phyloP scores from a whole-genome alignment of 2,113 vertebrate species.

The Pangasianodon hypophthalmus region DNA sequence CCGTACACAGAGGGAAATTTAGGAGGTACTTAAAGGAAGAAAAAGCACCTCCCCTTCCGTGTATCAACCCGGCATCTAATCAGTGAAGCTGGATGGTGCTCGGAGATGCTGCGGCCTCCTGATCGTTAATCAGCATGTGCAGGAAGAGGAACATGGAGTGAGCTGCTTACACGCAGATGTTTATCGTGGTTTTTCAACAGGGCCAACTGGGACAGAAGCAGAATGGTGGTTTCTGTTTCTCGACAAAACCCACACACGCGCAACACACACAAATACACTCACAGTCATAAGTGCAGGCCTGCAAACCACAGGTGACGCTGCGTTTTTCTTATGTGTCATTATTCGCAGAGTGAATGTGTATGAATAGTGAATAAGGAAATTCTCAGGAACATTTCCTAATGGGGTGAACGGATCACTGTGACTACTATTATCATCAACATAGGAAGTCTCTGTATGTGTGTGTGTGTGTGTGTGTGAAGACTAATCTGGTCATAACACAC shows the following conservation, averaged over 20 bases:
- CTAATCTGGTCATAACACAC: too few relatives aligned
- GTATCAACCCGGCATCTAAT: too few relatives aligned
- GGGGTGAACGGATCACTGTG: background rate
- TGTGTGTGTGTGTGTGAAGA: background rate
- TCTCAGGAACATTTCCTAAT: conserved; percentile 25
- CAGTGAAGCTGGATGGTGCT: background rate
- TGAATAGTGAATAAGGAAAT: conserved; percentile 38
- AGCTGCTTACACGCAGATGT: conserved; percentile 23
- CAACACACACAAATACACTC: conserved; percentile 4
- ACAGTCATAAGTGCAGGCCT: conserved; percentile 37
- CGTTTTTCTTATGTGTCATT: conserved; percentile 38
- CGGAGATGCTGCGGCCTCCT: background rate
- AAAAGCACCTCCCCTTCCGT: background rate
- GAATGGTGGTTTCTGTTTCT: conserved; percentile 53
- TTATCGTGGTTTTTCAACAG: conserved; percentile 37
- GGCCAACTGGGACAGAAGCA: conserved; percentile 29
- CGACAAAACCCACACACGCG: conserved; percentile 54
- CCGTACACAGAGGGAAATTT: conserved; percentile 24
- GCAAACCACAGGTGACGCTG: conserved; percentile 62
- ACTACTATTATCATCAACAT: background rate
- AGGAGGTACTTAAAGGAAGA: background rate
- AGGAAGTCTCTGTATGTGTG: background rate
- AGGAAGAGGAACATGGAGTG: background rate
- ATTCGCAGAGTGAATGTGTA: conserved; percentile 46
- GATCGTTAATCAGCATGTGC: background rate